A percentile compares a stretch with the other conserved stretches of the same genome.
phyloP scores from a whole-genome alignment of 2,797 vertebrate species.

The Pangasius mekongensis region DNA sequence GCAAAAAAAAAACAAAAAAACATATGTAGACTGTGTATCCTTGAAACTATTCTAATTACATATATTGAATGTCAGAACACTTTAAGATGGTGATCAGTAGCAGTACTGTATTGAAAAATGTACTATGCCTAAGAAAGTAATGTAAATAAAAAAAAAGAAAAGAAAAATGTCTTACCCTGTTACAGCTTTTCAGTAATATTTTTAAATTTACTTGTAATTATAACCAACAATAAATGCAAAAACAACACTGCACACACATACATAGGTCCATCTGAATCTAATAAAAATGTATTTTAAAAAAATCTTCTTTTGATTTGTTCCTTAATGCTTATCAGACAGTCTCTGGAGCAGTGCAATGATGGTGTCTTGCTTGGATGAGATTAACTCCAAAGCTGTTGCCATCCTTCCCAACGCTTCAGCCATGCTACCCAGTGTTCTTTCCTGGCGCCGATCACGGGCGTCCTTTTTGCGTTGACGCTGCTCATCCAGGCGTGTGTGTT shows the following conservation, averaged over 20 bases:
- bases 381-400: constrained; percentile 61
- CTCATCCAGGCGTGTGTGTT: constrained; percentile 86
- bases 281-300: background rate
- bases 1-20: background rate
- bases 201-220: background rate
- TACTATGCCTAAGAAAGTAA: background rate
- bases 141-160: background rate
- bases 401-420: constrained; percentile 84
- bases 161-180: background rate
- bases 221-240: constrained; percentile 3
- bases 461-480: constrained; percentile 87
- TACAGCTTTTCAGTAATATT: background rate
- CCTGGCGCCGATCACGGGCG: constrained; percentile 90
- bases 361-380: constrained; percentile 58
- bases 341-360: constrained; percentile 60
- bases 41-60: constrained; percentile 1
- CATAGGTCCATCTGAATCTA: background rate
- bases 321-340: constrained; percentile 55
- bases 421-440: constrained; percentile 90
- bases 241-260: background rate
- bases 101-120: background rate
- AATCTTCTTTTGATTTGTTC: background rate
- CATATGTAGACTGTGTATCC: background rate
- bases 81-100: background rate
- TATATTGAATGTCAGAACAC: background rate